Evolutionary conservation across 2,113 vertebrate genomes (phyloP), one percentile per base, ranked within the genome.

Genomic region (Chloroceryle aenea): DNA sequence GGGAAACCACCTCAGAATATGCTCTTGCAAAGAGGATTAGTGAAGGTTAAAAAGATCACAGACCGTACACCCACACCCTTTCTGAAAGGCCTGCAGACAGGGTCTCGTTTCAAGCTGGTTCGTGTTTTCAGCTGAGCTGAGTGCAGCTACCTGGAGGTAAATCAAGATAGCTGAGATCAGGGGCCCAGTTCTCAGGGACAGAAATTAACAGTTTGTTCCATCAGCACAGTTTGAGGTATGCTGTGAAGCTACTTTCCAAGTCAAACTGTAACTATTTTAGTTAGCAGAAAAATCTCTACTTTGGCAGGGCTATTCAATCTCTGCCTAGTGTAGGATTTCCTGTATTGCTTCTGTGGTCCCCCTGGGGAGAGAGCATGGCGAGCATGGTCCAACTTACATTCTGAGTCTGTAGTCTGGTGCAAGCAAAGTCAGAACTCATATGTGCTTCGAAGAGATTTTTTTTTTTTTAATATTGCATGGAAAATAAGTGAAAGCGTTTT

Each of bases 401-500:
- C 79, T 56, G 32, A 50, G 11, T 12, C 27, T 48, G 11, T 47
- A 69, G 29, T 23, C 34, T n/a, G 59, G 36, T 53, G 9, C 22
- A 47, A 69, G 48, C 68, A 68, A 79, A 71, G 27, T 18, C 42
- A 52, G 19, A 83, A n/a, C 20, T 52, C 3, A 0, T 19, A 16
- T 14, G 27, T 77, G 29, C 55, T 79, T 42, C 25, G 32, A 75
- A 91, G 22, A 76, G 17, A 62, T 30, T 56, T 42, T n/a, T n/a
- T 48, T 18, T 55, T 55, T 66, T 43, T 4, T 2, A 5, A 76
- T 64, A 69, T 10, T 3, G 19, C 23, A 32, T 26, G 19, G 64
- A 91, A 94, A 89, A 58, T 34, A 92, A 91, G n/a, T 45, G 18
- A 68, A 72, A 66, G 34, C 10, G 21, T 67, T 96, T 91, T 89